Conservation (phyloP, 2,888 invertebrate species). For the Ypsolopha scabrella region DNA sequence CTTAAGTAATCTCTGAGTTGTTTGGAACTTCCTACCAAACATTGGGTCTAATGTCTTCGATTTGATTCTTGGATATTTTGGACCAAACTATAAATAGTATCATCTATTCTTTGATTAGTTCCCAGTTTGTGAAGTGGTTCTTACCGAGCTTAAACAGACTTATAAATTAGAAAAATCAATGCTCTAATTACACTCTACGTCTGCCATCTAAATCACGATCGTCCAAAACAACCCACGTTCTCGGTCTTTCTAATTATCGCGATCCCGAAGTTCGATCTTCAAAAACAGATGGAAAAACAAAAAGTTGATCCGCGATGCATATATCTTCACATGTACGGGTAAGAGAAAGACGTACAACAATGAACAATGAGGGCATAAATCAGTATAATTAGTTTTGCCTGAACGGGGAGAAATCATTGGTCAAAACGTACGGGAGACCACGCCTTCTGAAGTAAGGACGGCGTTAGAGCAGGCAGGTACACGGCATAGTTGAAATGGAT, state of each 20-base stretch:
- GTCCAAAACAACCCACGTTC: not conserved
- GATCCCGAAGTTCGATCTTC: not conserved
- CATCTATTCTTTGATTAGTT: no score
- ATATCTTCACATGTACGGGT: not conserved
- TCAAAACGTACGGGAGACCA: conserved; percentile 69
- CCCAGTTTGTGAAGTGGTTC: no score
- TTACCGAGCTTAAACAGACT: not conserved
- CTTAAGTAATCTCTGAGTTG: not conserved
- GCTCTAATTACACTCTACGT: not conserved
- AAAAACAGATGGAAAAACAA: conserved; percentile 1
- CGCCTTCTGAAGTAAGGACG: conserved; percentile 59
- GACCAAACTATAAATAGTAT: no score
- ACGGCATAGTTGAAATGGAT: conserved; percentile 45
- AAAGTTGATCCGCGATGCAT: not conserved
- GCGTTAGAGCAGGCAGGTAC: conserved; percentile 45
- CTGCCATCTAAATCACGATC: conserved; percentile 1
- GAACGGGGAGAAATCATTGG: conserved; percentile 74
- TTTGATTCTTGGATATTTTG: not conserved
- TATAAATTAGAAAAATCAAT: not conserved
- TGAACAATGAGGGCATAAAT: conserved; percentile 94
- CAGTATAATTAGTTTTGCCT: conserved; percentile 90
- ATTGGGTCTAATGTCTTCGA: no score
- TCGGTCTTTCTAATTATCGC: not conserved
- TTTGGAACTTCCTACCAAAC: not conserved
- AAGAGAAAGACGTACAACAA: conserved; percentile 75